Evolutionary conservation across 2,797 vertebrate species (phyloP).

Genomic region (Prunella strophiata): DNA sequence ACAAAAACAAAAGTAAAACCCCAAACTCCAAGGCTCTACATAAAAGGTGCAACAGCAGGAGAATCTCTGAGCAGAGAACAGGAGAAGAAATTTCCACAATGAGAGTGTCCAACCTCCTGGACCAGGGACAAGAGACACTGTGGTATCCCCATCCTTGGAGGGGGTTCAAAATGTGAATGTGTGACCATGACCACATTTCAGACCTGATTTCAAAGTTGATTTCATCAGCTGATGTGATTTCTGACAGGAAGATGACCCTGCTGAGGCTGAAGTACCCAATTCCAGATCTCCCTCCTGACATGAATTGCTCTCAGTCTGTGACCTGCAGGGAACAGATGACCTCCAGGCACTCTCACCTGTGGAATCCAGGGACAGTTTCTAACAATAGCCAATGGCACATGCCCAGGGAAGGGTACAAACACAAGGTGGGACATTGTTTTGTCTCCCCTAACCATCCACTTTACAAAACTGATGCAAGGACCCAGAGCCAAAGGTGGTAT

Average conservation of each 20-base stretch:
- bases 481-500: not conserved
- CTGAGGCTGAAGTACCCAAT: fast-evolving
- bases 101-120: not conserved
- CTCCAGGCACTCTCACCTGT: not conserved
- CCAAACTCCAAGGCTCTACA: not conserved
- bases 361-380: not conserved
- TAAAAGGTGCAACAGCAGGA: not conserved
- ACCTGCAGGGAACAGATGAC: not conserved
- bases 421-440: not conserved
- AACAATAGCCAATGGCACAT: not conserved
- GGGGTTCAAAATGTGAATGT: not conserved
- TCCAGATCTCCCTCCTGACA: not conserved
- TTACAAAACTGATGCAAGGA: not conserved
- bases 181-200: not conserved
- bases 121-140: not conserved
- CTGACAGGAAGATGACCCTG: not conserved
- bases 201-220: not conserved
- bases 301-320: not conserved
- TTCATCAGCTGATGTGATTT: no score
- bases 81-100: not conserved
- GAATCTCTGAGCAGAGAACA: not conserved
- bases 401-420: not conserved
- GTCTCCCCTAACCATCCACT: not conserved
- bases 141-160: not conserved
- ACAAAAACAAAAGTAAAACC: not conserved